phyloP scores from a whole-genome alignment of 2,797 vertebrate species.

The Chiloscyllium punctatum region DNA sequence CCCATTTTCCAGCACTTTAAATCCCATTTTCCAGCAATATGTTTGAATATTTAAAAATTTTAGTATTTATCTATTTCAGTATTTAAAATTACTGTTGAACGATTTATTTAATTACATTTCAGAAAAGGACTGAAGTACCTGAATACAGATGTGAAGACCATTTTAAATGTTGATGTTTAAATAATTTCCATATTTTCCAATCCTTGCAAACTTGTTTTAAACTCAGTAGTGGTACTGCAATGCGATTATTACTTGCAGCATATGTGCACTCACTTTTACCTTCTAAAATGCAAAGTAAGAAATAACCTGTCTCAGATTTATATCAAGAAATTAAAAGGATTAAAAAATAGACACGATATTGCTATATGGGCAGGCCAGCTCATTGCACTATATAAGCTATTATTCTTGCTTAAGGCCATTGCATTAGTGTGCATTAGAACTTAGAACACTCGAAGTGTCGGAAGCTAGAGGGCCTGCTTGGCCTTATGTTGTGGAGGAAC shows the following conservation, averaged over 20 bases:
- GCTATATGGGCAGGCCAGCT: too few species aligned
- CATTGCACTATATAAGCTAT: too few species aligned
- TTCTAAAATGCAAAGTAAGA: not conserved
- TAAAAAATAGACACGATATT: not conserved
- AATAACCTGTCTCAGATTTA: not conserved
- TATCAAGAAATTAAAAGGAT: not conserved
- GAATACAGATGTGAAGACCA: not conserved
- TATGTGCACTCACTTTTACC: not conserved
- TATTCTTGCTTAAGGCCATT: too few species aligned
- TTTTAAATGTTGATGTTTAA: not conserved
- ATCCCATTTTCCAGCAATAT: too few species aligned
- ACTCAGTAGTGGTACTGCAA: not conserved
- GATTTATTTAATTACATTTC: not conserved
- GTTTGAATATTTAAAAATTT: too few species aligned
- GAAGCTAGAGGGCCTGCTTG: too few species aligned
- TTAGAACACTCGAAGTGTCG: too few species aligned
- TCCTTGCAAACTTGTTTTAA: not conserved
- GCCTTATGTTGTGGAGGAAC: too few species aligned
- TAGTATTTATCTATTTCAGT: not conserved
- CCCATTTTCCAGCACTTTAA: too few species aligned
- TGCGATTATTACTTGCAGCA: not conserved
- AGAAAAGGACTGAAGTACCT: too few species aligned
- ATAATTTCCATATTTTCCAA: not conserved
- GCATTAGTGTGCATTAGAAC: too few species aligned
- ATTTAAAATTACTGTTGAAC: not conserved